These are phyloP conservation scores for Pteropus rufus DNA, from an alignment of 2,797 vertebrate species.

Conservation along the genomic window DNA sequence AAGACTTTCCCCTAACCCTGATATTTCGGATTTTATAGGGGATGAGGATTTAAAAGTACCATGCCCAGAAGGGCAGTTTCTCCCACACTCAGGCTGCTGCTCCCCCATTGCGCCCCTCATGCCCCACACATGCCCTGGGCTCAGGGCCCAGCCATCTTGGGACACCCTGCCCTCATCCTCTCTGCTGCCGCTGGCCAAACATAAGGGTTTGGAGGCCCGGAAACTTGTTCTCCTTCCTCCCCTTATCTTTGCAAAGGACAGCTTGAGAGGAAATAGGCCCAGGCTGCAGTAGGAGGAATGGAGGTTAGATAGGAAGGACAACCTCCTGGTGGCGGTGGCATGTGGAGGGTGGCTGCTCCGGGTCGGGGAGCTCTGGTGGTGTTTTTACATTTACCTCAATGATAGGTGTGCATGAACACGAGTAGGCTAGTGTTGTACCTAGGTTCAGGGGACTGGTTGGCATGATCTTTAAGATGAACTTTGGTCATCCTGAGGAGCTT, in stretches of 20 bases:
- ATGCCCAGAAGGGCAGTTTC: not conserved
- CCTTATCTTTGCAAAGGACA: conserved; percentile 43
- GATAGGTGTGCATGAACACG: not conserved
- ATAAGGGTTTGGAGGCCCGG: conserved; percentile 49
- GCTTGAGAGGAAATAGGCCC: conserved; percentile 58
- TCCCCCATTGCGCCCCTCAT: not conserved
- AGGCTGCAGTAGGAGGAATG: not conserved
- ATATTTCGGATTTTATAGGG: not conserved
- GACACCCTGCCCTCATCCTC: conserved; percentile 42
- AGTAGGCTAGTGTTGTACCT: not conserved
- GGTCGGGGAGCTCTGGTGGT: not conserved
- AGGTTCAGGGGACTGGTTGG: not conserved
- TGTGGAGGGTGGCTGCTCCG: not conserved
- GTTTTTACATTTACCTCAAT: not conserved
- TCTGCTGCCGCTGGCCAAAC: not conserved
- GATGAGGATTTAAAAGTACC: not conserved
- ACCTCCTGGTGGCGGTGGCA: not conserved
- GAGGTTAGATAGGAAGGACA: conserved; percentile 25
- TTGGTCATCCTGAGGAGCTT: not conserved
- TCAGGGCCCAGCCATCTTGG: not conserved
- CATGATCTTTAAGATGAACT: not conserved
- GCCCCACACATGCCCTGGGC: not conserved
- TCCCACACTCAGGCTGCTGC: not conserved
- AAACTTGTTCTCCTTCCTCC: not conserved
- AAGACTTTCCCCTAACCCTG: not conserved